Conservation (phyloP, 2,797 vertebrate genomes). For the Staurois parvus region DNA sequence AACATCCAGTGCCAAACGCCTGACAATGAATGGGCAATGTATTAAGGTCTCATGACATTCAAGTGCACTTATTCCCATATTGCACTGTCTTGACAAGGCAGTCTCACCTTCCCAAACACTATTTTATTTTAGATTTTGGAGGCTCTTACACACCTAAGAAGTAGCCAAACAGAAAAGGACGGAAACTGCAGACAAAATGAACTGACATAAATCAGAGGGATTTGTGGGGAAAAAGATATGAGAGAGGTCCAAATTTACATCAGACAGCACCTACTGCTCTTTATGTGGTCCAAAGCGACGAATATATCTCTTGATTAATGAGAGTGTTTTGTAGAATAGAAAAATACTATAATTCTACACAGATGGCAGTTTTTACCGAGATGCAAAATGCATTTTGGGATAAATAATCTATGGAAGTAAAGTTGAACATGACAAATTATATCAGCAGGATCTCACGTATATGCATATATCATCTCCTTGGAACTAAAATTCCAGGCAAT, state of each 20-base stretch:
- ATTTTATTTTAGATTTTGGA: constrained; percentile 28
- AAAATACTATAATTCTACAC: constrained; percentile 58
- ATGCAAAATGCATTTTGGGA: constrained; percentile 56
- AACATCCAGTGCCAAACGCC: too few species aligned
- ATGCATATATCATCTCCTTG: constrained; percentile 52
- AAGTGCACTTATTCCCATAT: not conserved
- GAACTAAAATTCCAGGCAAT: constrained; percentile 37
- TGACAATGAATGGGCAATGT: too few species aligned
- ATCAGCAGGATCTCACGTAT: constrained; percentile 56
- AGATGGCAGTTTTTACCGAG: constrained; percentile 56
- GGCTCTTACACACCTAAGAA: constrained; percentile 22
- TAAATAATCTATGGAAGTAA: constrained; percentile 57
- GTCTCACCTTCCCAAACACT: not conserved
- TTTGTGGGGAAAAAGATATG: constrained; percentile 45
- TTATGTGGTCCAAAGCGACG: constrained; percentile 57
- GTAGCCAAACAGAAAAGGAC: constrained; percentile 42
- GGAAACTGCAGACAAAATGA: constrained; percentile 50
- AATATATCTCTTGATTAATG: constrained; percentile 51
- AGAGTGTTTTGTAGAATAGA: constrained; percentile 49
- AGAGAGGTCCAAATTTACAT: constrained; percentile 50
- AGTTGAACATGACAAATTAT: constrained; percentile 58
- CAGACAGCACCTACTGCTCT: constrained; percentile 59
- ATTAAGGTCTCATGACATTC: too few species aligned
- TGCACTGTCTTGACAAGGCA: not conserved
- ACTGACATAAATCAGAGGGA: constrained; percentile 49